Evolutionary conservation across 2,113 vertebrate species (phyloP), one percentile per base, ranked within the genome.

Genomic region (Tringa solitaria): DNA sequence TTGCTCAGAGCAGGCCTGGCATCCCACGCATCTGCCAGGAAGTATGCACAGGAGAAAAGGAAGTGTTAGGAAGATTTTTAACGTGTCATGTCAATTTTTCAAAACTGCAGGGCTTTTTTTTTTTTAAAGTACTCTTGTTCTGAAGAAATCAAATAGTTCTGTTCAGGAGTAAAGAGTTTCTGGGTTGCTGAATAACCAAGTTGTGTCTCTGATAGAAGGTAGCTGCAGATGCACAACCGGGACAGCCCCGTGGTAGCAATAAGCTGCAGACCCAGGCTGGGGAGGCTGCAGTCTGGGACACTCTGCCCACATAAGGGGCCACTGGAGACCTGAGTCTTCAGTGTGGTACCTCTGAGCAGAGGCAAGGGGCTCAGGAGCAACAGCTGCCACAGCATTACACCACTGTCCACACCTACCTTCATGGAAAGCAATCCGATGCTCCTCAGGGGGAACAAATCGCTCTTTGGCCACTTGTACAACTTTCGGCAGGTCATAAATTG

Each of bases 401-500:
- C 3, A 1, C 30, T 60, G 10, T 2, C 48, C 0, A 1, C 7
- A 69, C 95, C 75, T 95, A 99, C 99, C 99, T 98, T 98, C 98
- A 2, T 78, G 94, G 90, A 99, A 99, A 93, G 77, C 1, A 39
- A 99, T 98, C 33, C 95, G 97, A 22, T 0, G 72, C 22, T 98
- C 96, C 39, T 96, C 93, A 3, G 72, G 78, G 1, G 95, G 68
- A 48, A 98, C 61, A 97, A 99, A 99, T 81, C 97, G 97, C 46
- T 97, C 95, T 91, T 94, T 97, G 3, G 98, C 98, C 41, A 92
- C 85, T 41, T 63, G 88, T 5, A 98, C 97, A 22, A 99, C 99
- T 51, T 98, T 98, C 1, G 98, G 98, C 79, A 99, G 94, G 95
- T 99, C 99, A 43, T 99, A 98, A 60, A 99, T 97, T 19, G 97